A percentile compares a stretch with the other conserved stretches of the same genome.
These are phyloP conservation scores for Callipepla squamata DNA, from an alignment of 2,113 vertebrate genomes.

Conservation along the genomic window DNA sequence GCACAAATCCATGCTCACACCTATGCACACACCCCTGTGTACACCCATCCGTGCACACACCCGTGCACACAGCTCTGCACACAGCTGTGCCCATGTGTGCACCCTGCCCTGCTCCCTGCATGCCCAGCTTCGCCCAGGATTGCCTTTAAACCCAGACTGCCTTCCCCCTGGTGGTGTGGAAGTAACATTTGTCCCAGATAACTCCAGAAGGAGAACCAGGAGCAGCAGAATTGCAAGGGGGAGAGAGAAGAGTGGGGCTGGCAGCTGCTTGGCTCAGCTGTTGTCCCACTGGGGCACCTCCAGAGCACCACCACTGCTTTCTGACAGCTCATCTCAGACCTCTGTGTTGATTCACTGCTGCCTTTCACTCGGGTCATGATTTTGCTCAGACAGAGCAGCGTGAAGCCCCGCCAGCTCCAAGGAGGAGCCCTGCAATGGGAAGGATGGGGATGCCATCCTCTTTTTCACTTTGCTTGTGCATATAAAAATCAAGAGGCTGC, in stretches of 20 bases:
- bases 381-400: background rate
- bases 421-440: background rate
- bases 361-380: background rate
- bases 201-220: background rate
- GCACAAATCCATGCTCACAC: too few relatives aligned
- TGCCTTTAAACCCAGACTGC: slow-evolving; percentile 49
- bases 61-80: background rate
- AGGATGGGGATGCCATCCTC: background rate
- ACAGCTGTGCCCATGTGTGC: background rate
- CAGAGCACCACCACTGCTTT: background rate
- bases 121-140: slow-evolving; percentile 63
- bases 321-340: background rate
- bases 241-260: background rate
- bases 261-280: background rate
- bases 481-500: background rate
- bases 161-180: background rate
- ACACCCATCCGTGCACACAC: too few relatives aligned
- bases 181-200: slow-evolving; percentile 16
- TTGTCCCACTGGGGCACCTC: background rate
- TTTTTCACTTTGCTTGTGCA: slow-evolving; percentile 21
- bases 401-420: accelerated
- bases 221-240: background rate
- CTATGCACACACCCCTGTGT: too few relatives aligned
- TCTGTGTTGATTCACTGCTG: background rate
- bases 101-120: slow-evolving; percentile 12